Percentiles rank a stretch among this genome's conserved stretches.
These are phyloP conservation scores for Actinopyga echinites DNA, from an alignment of 53 echinoderm and acorn worm genomes.

Conservation along the genomic window DNA sequence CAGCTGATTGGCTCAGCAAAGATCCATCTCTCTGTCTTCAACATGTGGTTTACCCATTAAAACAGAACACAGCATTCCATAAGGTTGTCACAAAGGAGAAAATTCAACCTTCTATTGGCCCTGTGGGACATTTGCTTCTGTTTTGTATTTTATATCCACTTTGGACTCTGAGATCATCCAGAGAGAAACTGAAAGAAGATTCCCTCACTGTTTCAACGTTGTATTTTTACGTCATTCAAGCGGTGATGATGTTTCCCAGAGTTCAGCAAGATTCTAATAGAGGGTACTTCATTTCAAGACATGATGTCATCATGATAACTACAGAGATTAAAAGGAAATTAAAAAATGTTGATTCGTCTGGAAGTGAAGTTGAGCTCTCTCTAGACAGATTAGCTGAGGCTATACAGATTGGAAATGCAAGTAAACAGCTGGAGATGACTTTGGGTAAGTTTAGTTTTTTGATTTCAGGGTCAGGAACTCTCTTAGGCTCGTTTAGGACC, in stretches of 20 bases:
- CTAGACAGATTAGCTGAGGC: constrained; percentile 31
- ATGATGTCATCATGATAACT: background rate
- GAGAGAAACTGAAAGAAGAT: background rate
- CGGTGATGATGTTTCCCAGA: background rate
- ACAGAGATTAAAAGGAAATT: constrained; percentile 13
- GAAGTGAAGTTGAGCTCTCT: background rate
- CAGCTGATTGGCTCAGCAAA: constrained; percentile 22
- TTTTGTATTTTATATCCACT: constrained; percentile 8
- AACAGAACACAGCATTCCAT: background rate
- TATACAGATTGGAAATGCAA: constrained; percentile 28
- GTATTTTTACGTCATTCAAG: constrained; percentile 6
- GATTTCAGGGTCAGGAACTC: too few species aligned
- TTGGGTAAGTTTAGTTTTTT: background rate
- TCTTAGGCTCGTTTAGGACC: too few species aligned
- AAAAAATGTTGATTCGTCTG: background rate
- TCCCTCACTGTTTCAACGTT: constrained; percentile 9
- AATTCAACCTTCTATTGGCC: background rate
- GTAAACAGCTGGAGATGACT: constrained; percentile 23
- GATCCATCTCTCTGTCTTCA: background rate
- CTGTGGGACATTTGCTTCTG: background rate
- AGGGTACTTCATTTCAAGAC: background rate
- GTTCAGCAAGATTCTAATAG: background rate
- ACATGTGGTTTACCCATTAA: background rate
- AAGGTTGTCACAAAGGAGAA: background rate
- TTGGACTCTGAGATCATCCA: background rate